A percentile compares a stretch with the other conserved stretches of the same genome.
Evolutionary conservation across 2,113 vertebrate genomes (phyloP).

Genomic region (Lasiurus cinereus): DNA sequence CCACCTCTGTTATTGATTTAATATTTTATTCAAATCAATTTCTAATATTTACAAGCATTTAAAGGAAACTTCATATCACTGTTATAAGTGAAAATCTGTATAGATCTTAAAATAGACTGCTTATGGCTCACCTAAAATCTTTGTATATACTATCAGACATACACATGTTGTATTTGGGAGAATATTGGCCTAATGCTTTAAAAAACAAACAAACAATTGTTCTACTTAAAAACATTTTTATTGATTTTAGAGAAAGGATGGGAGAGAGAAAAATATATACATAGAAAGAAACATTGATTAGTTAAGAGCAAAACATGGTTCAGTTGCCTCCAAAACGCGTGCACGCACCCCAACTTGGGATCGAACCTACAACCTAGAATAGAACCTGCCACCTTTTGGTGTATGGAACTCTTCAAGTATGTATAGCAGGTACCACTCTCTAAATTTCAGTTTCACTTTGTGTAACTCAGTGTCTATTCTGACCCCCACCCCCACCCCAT

Average conservation of each 20-base stretch:
- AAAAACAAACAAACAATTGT: not conserved
- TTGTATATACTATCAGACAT: not conserved
- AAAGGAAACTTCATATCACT: not conserved
- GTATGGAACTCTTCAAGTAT: not conserved
- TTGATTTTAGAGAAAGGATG: not conserved
- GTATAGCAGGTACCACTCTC: not conserved
- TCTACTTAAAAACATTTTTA: not conserved
- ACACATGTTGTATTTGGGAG: not conserved
- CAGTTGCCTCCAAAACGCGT: not conserved
- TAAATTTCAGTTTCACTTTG: not conserved
- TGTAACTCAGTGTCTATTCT: not conserved
- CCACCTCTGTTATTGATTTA: not conserved
- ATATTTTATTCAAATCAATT: slow-evolving; percentile 30
- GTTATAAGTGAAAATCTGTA: not conserved
- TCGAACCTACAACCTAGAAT: not conserved
- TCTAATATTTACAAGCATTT: not conserved
- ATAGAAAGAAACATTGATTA: not conserved
- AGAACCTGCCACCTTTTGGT: not conserved
- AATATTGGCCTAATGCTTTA: not conserved
- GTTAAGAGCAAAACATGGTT: not conserved
- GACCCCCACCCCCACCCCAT: not conserved
- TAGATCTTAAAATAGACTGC: slow-evolving; percentile 1
- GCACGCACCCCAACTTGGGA: not conserved
- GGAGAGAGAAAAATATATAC: not conserved
- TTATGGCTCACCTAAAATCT: not conserved